Conservation (phyloP, 2,888 invertebrate species). For the Athetis lepigone region DNA sequence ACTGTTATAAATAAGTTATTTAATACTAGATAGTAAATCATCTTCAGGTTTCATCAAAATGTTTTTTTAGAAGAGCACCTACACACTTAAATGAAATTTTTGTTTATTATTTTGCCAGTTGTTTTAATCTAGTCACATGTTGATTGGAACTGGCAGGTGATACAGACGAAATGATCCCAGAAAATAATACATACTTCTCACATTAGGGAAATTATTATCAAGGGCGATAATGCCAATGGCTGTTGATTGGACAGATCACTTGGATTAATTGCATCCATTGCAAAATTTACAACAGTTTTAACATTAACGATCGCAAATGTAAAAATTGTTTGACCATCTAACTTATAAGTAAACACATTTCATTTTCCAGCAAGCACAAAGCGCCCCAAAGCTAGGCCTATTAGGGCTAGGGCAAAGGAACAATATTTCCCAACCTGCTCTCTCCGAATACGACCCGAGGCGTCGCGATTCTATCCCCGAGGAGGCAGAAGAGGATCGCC, state of each 20-base stretch:
- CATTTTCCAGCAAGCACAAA: slow-evolving; percentile 89
- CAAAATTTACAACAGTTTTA: too few species aligned
- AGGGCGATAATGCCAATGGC: too few species aligned
- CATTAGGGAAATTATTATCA: too few species aligned
- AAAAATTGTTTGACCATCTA: too few species aligned
- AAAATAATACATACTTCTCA: too few species aligned
- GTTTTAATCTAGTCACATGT: background rate
- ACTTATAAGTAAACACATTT: background rate
- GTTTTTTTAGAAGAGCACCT: slow-evolving; percentile 5
- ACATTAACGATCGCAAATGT: too few species aligned
- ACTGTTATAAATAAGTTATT: slow-evolving; percentile 40
- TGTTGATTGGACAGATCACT: too few species aligned
- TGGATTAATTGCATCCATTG: too few species aligned
- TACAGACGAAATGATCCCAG: background rate
- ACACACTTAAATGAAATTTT: slow-evolving; percentile 4
- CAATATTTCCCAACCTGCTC: slow-evolving; percentile 91
- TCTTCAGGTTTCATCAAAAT: slow-evolving; percentile 27
- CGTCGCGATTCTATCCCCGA: slow-evolving; percentile 92
- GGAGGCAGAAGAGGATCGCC: slow-evolving; percentile 88
- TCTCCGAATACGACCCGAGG: slow-evolving; percentile 90
- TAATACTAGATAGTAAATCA: slow-evolving; percentile 41
- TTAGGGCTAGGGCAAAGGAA: slow-evolving; percentile 87
- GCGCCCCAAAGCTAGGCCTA: slow-evolving; percentile 91
- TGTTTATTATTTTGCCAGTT: background rate
- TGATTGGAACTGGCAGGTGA: background rate